phyloP scores from a whole-genome alignment of 2,113 vertebrate genomes.

The Xenopus laevis region DNA sequence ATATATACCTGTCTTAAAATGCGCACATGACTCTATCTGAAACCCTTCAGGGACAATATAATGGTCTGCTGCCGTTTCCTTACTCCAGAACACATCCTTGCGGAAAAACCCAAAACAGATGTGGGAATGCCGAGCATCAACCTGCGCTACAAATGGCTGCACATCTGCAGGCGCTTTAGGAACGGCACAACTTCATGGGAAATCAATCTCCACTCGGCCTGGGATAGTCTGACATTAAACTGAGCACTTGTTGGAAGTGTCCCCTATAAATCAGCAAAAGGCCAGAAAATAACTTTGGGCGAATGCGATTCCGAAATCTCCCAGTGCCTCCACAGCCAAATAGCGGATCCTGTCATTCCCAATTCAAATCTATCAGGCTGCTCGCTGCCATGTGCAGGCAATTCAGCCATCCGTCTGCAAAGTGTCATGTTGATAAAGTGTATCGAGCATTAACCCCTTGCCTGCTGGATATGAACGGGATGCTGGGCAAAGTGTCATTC shows the following conservation, averaged over 20 bases:
- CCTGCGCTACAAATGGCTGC: neutral
- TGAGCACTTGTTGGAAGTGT: neutral
- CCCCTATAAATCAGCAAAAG: neutral
- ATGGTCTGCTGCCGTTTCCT: conserved; percentile 5
- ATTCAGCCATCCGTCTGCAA: neutral
- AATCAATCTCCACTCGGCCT: neutral
- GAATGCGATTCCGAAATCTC: too few species aligned
- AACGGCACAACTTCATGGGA: neutral
- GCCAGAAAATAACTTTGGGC: too few species aligned
- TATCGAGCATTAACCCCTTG: too few species aligned
- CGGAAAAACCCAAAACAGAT: conserved; percentile 9
- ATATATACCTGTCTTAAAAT: neutral
- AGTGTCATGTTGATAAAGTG: too few species aligned
- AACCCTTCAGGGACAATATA: conserved; percentile 16
- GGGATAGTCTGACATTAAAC: conserved; percentile 18
- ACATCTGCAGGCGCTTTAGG: conserved; percentile 1
- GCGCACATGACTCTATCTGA: neutral
- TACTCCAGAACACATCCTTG: neutral
- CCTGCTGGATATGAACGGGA: too few species aligned
- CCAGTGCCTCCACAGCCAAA: too few species aligned
- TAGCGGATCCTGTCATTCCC: neutral
- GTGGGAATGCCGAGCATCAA: neutral
- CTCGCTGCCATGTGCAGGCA: neutral
- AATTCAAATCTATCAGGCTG: neutral
- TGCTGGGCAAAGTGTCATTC: too few species aligned